Base-by-base conservation (phyloP, 2,888 invertebrate genomes). In the Dryocosmus kuriphilus region DNA sequence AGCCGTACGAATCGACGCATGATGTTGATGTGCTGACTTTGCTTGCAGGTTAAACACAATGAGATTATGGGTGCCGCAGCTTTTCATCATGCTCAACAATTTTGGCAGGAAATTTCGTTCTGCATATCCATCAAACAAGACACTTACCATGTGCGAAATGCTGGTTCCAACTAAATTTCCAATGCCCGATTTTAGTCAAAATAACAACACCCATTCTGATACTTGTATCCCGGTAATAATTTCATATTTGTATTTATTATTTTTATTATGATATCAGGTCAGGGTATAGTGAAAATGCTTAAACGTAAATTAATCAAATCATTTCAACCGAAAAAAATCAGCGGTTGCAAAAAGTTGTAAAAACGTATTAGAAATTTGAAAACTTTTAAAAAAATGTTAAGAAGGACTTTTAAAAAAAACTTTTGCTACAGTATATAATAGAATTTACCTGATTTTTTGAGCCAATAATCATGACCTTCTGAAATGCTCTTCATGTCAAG, bases 1-100 rank as follows among this genome's bases (percentile, higher is more conserved):
- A 24, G 46, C 3, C 24, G 35, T 22, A 30, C 22, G 46, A 38
- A 55, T 41, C 62, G 32, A 77, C 46, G 32, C 60, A 46, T 73
- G 61, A 51, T 77, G 32, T 73, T 73, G 61, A 51, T 77, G 32
- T 73, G 41, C 77, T 46, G 51, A 71, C 46, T 60, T 75, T 51
- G 62, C n/a, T 91, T 78, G 85, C 87, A 94, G 94, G 75, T 93
- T 93, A 87, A 93, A 94, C 85, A 93, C 93, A 1, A 90, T 94
- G 86, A 93, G 93, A 87, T 91, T 94, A 78, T 94, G 94, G 94
- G 92, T 94, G 75, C 94, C 94, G 6, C 93, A 93, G 81, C 88
- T 94, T 79, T 94, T 93, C 87, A 91, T 92, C 76, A 91, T 96
- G 87, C 94, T 96, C 55, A 89, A 88, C n/a, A 92, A 93, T 79